phyloP scores from a whole-genome alignment of 2,888 invertebrate genomes.

The Autographa pulchrina region DNA sequence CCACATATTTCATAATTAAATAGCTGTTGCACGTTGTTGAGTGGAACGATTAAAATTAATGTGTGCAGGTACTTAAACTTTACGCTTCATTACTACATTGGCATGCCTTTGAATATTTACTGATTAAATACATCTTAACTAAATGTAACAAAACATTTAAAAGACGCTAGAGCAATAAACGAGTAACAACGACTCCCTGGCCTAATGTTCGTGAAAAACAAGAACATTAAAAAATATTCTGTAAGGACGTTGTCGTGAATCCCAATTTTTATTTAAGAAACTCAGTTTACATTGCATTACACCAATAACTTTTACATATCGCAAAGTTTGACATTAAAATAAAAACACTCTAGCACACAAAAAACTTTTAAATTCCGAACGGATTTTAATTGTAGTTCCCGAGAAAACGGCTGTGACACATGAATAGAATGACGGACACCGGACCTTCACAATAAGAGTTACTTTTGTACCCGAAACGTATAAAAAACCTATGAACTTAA shows the following conservation, averaged over 20 bases:
- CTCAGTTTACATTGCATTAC: neutral
- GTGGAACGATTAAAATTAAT: constrained; percentile 34
- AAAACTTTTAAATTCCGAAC: neutral
- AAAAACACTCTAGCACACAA: neutral
- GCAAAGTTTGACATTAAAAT: neutral
- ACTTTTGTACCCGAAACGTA: constrained; percentile 1
- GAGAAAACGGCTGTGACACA: neutral
- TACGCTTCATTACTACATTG: neutral
- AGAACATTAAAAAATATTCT: neutral
- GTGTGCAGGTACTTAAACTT: constrained; percentile 13
- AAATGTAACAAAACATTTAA: no score
- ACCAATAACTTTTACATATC: no score
- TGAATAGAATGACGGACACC: constrained; percentile 4
- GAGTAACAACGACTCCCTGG: neutral
- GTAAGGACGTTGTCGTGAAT: neutral
- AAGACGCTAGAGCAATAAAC: neutral
- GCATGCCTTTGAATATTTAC: neutral
- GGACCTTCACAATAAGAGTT: constrained; percentile 4
- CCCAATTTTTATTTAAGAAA: neutral
- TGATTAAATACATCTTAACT: no score
- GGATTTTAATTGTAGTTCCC: neutral
- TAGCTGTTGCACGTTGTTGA: constrained; percentile 47
- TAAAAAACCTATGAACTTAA: neutral
- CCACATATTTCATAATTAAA: constrained; percentile 57
- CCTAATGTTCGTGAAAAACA: neutral